Conservation (phyloP, 2,113 vertebrate species). For the Oreotrochilus melanogaster region DNA sequence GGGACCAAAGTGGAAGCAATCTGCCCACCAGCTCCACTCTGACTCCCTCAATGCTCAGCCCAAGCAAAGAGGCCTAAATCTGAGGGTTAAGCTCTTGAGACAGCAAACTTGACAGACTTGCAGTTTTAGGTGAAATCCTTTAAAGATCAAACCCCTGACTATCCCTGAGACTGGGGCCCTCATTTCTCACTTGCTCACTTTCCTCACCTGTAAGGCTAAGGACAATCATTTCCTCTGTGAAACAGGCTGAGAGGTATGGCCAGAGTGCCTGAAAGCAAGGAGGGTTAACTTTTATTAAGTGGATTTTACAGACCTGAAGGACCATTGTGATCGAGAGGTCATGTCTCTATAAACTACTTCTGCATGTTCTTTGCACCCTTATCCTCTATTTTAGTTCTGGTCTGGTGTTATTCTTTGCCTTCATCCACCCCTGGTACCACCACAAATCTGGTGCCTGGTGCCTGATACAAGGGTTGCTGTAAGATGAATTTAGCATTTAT, state of each 20-base stretch:
- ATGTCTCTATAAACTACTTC: background rate
- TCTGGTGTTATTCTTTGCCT: background rate
- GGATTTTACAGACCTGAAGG: constrained; percentile 39
- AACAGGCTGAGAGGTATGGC: background rate
- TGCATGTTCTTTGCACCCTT: background rate
- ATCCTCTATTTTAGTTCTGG: background rate
- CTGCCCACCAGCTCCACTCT: background rate
- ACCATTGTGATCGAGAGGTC: background rate
- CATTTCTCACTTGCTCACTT: constrained; percentile 11
- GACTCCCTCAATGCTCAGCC: background rate
- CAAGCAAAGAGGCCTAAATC: background rate
- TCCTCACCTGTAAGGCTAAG: background rate
- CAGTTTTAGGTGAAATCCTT: background rate
- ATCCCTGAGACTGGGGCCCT: background rate
- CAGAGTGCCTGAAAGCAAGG: background rate
- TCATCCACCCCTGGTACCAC: background rate
- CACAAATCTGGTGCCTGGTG: background rate
- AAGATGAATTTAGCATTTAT: background rate
- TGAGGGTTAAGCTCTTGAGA: background rate
- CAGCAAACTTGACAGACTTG: background rate
- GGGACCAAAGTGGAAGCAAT: background rate
- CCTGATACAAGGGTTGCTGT: background rate
- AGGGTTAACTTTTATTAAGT: constrained; percentile 37
- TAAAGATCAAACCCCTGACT: constrained; percentile 16
- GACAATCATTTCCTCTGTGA: constrained; percentile 37